Conservation (phyloP, 1,140 invertebrate species). For the Dinothrombium tinctorium region DNA sequence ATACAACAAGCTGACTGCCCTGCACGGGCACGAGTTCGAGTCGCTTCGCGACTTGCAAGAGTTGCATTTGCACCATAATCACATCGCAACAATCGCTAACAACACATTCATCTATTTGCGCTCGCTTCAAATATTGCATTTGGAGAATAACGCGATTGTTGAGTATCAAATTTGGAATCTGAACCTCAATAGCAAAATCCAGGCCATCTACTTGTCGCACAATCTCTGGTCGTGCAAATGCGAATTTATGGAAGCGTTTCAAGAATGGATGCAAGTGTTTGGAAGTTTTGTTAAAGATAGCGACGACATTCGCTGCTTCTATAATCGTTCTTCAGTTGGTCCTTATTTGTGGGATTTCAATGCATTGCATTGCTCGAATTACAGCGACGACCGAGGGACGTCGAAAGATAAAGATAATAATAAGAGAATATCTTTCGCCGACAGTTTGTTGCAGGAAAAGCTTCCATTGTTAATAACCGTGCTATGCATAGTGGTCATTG, state of each 20-base stretch:
- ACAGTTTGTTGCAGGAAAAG: background rate
- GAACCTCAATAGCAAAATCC: conserved; percentile 20
- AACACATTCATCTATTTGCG: conserved; percentile 46
- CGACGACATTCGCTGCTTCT: conserved; percentile 13
- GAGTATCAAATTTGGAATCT: conserved; percentile 32
- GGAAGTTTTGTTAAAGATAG: conserved; percentile 17
- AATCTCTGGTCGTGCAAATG: conserved; percentile 27
- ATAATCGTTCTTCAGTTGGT: conserved; percentile 9
- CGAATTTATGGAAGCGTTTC: conserved; percentile 19
- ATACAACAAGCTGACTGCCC: conserved; percentile 53
- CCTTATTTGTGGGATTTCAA: conserved; percentile 8
- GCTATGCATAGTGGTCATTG: background rate
- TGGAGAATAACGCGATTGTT: conserved; percentile 46
- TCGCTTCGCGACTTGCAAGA: conserved; percentile 35
- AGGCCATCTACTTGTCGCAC: conserved; percentile 19
- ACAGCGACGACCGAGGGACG: background rate
- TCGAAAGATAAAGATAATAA: background rate
- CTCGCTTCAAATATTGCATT: conserved; percentile 50
- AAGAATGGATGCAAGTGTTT: conserved; percentile 19
- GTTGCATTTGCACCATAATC: conserved; percentile 63
- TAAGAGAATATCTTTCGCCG: background rate
- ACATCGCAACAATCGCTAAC: conserved; percentile 49
- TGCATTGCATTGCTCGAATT: conserved; percentile 6
- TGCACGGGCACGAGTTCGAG: conserved; percentile 60
- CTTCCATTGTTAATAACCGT: background rate